Percentiles rank a stretch among this genome's conserved stretches.
These are phyloP conservation scores for Triplophysa siluroides DNA, from an alignment of 2,113 vertebrate species.

Conservation along the genomic window DNA sequence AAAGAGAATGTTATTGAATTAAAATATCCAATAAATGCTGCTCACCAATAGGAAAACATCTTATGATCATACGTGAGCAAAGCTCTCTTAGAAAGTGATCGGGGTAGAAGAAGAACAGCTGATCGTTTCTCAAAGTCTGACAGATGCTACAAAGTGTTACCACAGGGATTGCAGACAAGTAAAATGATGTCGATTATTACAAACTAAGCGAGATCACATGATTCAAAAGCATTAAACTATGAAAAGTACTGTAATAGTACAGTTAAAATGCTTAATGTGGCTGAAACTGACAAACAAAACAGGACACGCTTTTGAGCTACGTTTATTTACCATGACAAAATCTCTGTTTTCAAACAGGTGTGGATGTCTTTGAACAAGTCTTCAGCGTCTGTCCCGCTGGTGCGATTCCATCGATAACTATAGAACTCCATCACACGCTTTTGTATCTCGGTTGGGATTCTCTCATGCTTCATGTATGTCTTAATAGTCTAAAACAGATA, in stretches of 20 bases:
- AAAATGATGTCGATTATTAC: not conserved
- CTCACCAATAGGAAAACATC: constrained; percentile 42
- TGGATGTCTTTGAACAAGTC: constrained; percentile 33
- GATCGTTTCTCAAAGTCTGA: constrained; percentile 19
- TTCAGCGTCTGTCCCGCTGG: constrained; percentile 28
- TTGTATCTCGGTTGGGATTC: constrained; percentile 26
- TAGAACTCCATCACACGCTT: constrained; percentile 37
- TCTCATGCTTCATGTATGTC: constrained; percentile 23
- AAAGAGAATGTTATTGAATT: not conserved
- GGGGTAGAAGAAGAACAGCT: constrained; percentile 29
- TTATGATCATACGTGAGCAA: constrained; percentile 16
- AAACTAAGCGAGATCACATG: no score
- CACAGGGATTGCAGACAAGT: not conserved
- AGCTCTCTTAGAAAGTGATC: constrained; percentile 32
- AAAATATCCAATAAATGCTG: not conserved
- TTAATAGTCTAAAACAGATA: constrained; percentile 35
- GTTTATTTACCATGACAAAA: constrained; percentile 40
- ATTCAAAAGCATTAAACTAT: not conserved
- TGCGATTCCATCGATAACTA: constrained; percentile 39
- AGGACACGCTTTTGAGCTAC: no score
- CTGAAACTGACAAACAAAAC: not conserved
- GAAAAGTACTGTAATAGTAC: no score
- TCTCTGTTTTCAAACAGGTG: constrained; percentile 29
- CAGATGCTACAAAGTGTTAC: constrained; percentile 25
- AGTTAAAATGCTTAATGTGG: not conserved